Evolutionary conservation across 2,113 vertebrate genomes (phyloP).

Genomic region (Caretta caretta): DNA sequence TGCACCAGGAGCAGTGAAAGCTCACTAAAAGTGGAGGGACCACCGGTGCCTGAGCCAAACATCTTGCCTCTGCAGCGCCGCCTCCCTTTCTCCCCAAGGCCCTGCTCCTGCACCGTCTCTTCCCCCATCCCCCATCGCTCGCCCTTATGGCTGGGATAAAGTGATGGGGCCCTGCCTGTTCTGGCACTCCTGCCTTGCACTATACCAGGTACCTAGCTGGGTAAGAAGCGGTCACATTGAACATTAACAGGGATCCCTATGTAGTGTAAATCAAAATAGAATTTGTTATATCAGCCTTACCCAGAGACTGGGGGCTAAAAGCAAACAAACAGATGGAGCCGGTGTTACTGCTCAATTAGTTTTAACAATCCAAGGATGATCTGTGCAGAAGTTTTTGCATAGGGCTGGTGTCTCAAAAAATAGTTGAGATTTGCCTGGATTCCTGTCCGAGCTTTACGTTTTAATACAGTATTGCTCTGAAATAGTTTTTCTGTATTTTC

Average conservation of each 20-base stretch:
- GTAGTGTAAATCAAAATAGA: constrained; percentile 6
- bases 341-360: neutral
- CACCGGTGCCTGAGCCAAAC: no score
- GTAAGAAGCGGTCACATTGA: neutral
- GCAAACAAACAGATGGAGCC: neutral
- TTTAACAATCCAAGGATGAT: neutral
- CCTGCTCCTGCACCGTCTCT: no score
- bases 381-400: neutral
- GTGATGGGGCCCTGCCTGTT: no score
- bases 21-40: no score
- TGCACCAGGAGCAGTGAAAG: no score
- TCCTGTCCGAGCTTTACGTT: no score
- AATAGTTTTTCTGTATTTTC: neutral
- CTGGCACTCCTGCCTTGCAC: neutral
- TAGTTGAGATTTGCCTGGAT: neutral
- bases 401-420: neutral
- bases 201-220: neutral
- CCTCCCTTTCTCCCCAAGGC: no score
- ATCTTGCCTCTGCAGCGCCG: no score
- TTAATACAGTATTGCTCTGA: no score
- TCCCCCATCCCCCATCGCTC: no score
- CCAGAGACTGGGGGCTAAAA: neutral
- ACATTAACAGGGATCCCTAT: neutral
- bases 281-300: neutral
- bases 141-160: no score